Conservation (phyloP, 2,888 invertebrate species). For the Trichogramma evanescens region DNA sequence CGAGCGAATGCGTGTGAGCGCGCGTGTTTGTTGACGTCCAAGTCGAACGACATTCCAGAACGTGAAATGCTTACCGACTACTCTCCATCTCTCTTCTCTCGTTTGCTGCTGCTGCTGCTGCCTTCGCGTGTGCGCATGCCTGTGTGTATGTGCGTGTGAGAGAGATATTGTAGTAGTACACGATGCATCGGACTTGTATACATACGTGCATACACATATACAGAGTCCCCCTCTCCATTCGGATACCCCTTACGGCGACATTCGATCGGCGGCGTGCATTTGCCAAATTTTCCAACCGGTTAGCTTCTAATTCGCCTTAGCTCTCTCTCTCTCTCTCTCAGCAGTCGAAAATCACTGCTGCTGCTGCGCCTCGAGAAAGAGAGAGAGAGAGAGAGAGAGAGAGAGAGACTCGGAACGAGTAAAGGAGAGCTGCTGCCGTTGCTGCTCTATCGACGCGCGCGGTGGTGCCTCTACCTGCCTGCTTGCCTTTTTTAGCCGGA, state of each 20-base stretch:
- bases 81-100: neutral
- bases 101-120: slow-evolving; percentile 1
- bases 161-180: too few species aligned
- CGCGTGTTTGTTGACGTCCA: slow-evolving; percentile 24
- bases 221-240: neutral
- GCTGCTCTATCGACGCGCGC: too few species aligned
- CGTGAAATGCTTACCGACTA: slow-evolving; percentile 26
- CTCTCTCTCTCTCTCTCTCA: neutral
- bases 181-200: too few species aligned
- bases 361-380: neutral
- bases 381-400: neutral
- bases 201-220: too few species aligned
- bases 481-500: too few species aligned
- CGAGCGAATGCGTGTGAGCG: slow-evolving; percentile 8
- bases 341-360: neutral
- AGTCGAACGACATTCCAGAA: slow-evolving; percentile 32
- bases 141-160: too few species aligned
- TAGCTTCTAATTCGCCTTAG: neutral
- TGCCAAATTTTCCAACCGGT: neutral
- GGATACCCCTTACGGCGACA: slow-evolving; percentile 9
- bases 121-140: neutral
- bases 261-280: slow-evolving; percentile 4
- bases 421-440: too few species aligned
- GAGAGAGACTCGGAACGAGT: neutral
- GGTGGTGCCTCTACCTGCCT: too few species aligned